Base-by-base conservation (phyloP, 92 coral and sea anemone species). In the Epizoanthus fatuus region DNA sequence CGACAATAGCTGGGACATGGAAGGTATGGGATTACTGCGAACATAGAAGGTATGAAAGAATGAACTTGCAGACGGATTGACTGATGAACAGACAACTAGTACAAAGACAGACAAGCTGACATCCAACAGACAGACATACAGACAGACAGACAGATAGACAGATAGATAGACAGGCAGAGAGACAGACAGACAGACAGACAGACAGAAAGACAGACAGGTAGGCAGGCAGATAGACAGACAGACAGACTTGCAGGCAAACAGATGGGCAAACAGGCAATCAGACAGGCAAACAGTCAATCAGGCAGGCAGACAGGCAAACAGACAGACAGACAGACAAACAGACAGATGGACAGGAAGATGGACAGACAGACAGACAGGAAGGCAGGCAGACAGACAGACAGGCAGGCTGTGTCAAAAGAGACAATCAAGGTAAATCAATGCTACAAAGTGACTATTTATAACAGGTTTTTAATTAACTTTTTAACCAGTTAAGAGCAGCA, bases 1-100 rank as follows among this genome's bases (percentile, higher is more conserved):
- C n/a, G 71, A 40, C 17, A 78, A 68, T 22, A 60, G 69, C 58
- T 78, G 83, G 83, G 60, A 78, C 20, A 60, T 78, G 56, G 69
- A 78, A 78, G 83, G 83, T 78, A 78, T 14, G 29, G 13, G 67
- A 3, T 8, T 22, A 3, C 6, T 7, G 0, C 12, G 40, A 17
- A 35, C 14, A 37, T 15, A 14, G 15, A 5, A 63, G 29, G 42
- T 8, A 20, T 63, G 14, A 37, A n/a, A 29, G 40, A 42, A 4
- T 4, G 5, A 37, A 16, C 7, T 7, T 15, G 3, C 7, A 65
- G 7, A 14, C 8, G 13, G n/a, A 42, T 37, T 16, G 40, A 42
- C 72, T 10, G 2, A 38, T 4, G 4, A 2, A 17, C 53, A 47
- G 52, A 49, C 53, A 49, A 8, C 53, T 49, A 49, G 53, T 12